phyloP scores from a whole-genome alignment of 92 coral and sea anemone species.

The Zoanthus gigantus region DNA sequence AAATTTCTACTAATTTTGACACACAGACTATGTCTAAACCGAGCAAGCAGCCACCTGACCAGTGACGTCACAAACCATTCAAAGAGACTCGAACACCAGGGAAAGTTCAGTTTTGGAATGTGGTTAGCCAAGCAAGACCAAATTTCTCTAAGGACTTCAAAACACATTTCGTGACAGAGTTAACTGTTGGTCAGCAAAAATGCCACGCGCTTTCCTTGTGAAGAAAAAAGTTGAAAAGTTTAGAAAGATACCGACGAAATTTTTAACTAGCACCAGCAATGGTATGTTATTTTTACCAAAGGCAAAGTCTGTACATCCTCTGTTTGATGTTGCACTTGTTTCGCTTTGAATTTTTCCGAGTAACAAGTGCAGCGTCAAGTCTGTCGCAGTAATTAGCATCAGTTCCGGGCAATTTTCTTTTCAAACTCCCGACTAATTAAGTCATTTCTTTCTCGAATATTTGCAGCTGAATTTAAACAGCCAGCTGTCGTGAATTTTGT shows the following conservation, averaged over 20 bases:
- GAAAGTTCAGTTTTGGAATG: slow-evolving; percentile 52
- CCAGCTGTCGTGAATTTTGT: slow-evolving; percentile 6
- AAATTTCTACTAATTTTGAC: slow-evolving; percentile 37
- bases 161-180: slow-evolving; percentile 9
- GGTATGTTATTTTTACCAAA: slow-evolving; percentile 64
- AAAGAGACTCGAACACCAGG: slow-evolving; percentile 45
- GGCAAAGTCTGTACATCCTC: background rate
- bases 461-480: slow-evolving; percentile 13
- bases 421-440: background rate
- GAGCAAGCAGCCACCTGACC: slow-evolving; percentile 66
- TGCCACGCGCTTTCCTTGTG: slow-evolving; percentile 91
- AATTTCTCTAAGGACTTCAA: slow-evolving; percentile 14
- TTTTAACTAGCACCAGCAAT: slow-evolving; percentile 63
- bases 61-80: slow-evolving; percentile 75
- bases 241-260: slow-evolving; percentile 62
- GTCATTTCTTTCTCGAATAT: background rate
- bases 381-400: background rate
- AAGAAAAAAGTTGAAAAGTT: slow-evolving; percentile 77
- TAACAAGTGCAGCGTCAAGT: slow-evolving; percentile 9
- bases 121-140: slow-evolving; percentile 39
- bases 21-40: slow-evolving; percentile 21
- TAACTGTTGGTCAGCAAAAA: slow-evolving; percentile 48
- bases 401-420: slow-evolving; percentile 10
- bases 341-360: background rate
- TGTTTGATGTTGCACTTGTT: slow-evolving; percentile 44